phyloP scores from a whole-genome alignment of 1,140 invertebrate genomes.

The Arctopsyche grandis region DNA sequence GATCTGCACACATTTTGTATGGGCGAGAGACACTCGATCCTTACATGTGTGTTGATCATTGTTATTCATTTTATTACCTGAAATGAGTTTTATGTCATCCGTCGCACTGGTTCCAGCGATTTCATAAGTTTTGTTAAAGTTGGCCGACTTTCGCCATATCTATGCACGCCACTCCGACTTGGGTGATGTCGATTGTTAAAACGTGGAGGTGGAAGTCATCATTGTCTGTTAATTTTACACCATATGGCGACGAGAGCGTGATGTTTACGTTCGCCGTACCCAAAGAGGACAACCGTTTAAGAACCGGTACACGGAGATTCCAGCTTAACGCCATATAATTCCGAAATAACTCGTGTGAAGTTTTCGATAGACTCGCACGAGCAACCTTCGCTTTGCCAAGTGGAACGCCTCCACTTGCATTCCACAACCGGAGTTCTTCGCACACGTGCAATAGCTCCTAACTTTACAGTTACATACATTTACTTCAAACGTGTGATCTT shows the following conservation, averaged over 20 bases:
- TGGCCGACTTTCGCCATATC: neutral
- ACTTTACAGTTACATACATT: too few relatives aligned
- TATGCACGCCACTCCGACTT: neutral
- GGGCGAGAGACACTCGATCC: too few relatives aligned
- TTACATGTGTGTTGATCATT: too few relatives aligned
- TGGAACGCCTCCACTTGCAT: slow-evolving; percentile 3
- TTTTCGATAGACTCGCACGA: neutral
- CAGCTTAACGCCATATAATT: too few relatives aligned
- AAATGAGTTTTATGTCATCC: too few relatives aligned
- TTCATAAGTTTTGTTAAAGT: too few relatives aligned
- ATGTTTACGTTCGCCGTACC: neutral
- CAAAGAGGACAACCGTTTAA: neutral
- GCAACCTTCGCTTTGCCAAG: slow-evolving; percentile 1
- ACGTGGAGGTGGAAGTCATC: slow-evolving; percentile 2
- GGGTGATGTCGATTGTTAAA: neutral
- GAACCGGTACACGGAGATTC: neutral
- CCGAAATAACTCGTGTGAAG: too few relatives aligned
- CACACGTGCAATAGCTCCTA: neutral
- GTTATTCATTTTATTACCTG: too few relatives aligned
- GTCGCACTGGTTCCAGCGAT: too few relatives aligned
- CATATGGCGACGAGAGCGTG: slow-evolving; percentile 8
- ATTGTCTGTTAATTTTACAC: slow-evolving; percentile 21
- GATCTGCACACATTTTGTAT: too few relatives aligned
- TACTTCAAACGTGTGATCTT: too few relatives aligned
- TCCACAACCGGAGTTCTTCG: neutral